phyloP scores from a whole-genome alignment of 2,797 vertebrate species.

The Choloepus didactylus region DNA sequence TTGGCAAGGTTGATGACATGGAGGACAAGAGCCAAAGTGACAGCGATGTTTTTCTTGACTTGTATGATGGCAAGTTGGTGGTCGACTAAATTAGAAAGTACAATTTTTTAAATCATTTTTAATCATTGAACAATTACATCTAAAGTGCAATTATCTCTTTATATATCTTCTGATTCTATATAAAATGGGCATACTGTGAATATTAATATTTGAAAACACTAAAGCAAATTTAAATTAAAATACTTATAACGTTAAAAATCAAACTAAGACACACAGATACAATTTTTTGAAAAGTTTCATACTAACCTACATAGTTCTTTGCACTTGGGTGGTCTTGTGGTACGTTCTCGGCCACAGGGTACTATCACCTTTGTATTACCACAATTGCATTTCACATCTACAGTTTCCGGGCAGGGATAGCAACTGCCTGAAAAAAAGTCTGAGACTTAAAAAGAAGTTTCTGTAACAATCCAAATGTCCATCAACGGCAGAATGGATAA shows the following conservation, averaged over 20 bases:
- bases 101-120: constrained; percentile 67
- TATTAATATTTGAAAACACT: constrained; percentile 59
- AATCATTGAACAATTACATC: constrained; percentile 47
- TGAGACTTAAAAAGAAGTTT: constrained; percentile 52
- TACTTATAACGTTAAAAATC: constrained; percentile 28
- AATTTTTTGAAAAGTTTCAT: neutral
- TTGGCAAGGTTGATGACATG: constrained; percentile 92
- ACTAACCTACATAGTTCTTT: constrained; percentile 94
- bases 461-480: constrained; percentile 18
- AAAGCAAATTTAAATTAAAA: constrained; percentile 64
- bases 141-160: constrained; percentile 50
- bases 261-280: neutral
- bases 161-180: constrained; percentile 48
- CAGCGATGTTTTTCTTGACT: constrained; percentile 93
- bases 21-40: constrained; percentile 93
- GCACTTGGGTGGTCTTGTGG: constrained; percentile 94
- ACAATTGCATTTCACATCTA: constrained; percentile 93
- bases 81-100: constrained; percentile 87
- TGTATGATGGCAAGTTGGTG: constrained; percentile 94
- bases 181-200: constrained; percentile 29
- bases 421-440: constrained; percentile 91
- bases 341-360: constrained; percentile 95
- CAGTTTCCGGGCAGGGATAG: constrained; percentile 95
- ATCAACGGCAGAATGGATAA: neutral
- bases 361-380: constrained; percentile 90